Conservation (phyloP, 1,140 invertebrate species). For the Lerema accius region DNA sequence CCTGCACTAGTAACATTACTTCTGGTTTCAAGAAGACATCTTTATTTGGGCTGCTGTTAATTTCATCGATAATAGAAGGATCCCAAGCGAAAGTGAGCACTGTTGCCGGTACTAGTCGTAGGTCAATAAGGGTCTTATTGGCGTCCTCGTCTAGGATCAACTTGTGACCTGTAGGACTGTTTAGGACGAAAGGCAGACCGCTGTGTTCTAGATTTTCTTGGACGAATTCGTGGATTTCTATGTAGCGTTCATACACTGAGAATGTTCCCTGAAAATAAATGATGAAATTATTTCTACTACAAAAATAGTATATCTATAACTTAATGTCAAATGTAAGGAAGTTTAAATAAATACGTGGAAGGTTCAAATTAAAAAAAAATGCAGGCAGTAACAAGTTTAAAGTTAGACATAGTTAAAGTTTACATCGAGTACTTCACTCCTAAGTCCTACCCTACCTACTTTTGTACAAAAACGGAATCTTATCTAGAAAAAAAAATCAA, state of each 20-base stretch:
- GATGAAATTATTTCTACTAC: too few relatives aligned
- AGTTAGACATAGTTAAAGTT: too few relatives aligned
- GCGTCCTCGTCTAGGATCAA: slow-evolving; percentile 84
- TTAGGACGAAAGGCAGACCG: slow-evolving; percentile 86
- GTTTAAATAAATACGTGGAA: too few relatives aligned
- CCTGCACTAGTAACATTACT: slow-evolving; percentile 87
- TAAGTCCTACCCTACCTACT: too few relatives aligned
- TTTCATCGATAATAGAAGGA: slow-evolving; percentile 75
- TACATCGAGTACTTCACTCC: too few relatives aligned
- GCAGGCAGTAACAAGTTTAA: too few relatives aligned
- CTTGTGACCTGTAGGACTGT: slow-evolving; percentile 85
- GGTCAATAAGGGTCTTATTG: slow-evolving; percentile 86
- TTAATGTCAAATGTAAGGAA: too few relatives aligned
- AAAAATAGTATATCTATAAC: too few relatives aligned
- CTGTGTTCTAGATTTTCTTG: slow-evolving; percentile 87
- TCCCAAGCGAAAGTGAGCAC: slow-evolving; percentile 88
- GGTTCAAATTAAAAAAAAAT: too few relatives aligned
- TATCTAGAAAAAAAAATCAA: too few relatives aligned
- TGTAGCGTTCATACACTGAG: slow-evolving; percentile 89
- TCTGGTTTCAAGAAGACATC: slow-evolving; percentile 89
- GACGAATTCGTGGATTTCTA: slow-evolving; percentile 88
- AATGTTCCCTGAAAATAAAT: slow-evolving; percentile 88
- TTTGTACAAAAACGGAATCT: too few relatives aligned
- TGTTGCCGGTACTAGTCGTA: slow-evolving; percentile 89
- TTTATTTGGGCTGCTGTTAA: slow-evolving; percentile 80